Percentiles rank a stretch among this genome's conserved stretches.
Conservation (phyloP, 2,797 vertebrate species). For the Rhinichthys osculus region DNA sequence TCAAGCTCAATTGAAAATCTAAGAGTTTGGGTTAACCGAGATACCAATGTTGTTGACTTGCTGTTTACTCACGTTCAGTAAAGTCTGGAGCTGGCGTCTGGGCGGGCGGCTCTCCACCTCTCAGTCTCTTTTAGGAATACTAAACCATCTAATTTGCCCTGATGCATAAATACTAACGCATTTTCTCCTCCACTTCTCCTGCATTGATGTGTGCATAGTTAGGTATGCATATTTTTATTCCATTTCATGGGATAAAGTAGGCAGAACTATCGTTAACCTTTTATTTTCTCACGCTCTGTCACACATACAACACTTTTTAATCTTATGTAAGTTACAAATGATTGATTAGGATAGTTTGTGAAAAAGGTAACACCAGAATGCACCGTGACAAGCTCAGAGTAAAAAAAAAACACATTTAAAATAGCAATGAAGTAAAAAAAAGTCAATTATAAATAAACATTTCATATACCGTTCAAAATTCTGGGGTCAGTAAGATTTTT, state of each 20-base stretch:
- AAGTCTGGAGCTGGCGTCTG: neutral
- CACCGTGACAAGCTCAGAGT: neutral
- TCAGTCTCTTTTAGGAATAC: conserved; percentile 6
- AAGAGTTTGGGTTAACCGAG: neutral
- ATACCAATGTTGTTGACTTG: neutral
- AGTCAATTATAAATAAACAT: neutral
- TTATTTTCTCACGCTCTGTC: neutral
- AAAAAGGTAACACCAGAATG: neutral
- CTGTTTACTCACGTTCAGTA: conserved; percentile 7
- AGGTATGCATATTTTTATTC: conserved; percentile 6
- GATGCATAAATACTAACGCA: neutral
- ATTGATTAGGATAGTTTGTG: neutral
- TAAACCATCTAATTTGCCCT: conserved; percentile 16
- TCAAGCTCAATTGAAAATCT: conserved; percentile 8
- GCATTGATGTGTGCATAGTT: conserved; percentile 21
- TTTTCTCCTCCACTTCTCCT: neutral
- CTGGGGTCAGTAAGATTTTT: neutral
- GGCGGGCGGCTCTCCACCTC: neutral
- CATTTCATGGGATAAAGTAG: conserved; percentile 8
- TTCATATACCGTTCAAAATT: neutral
- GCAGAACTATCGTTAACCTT: conserved; percentile 3
- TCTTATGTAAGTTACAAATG: neutral
- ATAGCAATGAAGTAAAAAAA: neutral
- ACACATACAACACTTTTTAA: neutral
- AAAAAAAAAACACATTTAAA: neutral